Evolutionary conservation across 2,113 vertebrate species (phyloP).

Genomic region (Pelecanoides urinatrix): DNA sequence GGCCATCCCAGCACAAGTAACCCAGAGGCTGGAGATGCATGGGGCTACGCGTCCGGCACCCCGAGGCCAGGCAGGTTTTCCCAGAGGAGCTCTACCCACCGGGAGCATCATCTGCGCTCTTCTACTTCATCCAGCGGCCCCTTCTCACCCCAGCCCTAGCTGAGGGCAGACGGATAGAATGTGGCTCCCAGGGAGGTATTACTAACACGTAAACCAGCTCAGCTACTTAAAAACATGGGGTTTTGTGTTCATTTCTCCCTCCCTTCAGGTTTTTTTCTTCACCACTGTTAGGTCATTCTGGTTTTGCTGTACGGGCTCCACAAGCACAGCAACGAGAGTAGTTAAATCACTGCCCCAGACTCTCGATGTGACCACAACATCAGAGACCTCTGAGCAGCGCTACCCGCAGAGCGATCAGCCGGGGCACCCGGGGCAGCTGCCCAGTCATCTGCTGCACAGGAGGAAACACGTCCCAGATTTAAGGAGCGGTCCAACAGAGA

Average conservation of each 20-base stretch:
- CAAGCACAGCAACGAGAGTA: not conserved
- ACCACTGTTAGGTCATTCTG: not conserved
- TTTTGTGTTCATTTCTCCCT: not conserved
- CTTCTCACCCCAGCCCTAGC: not conserved
- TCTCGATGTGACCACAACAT: accelerated
- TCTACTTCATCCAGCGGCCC: not conserved
- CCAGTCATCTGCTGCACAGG: not conserved
- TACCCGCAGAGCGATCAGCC: not conserved
- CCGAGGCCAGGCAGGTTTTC: not conserved
- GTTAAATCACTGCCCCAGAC: not conserved
- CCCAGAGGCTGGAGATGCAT: not conserved
- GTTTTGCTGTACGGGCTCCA: not conserved
- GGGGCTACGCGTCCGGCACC: not conserved
- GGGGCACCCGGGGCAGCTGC: not conserved
- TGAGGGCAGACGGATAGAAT: accelerated
- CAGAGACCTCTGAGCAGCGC: not conserved
- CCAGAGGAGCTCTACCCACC: not conserved
- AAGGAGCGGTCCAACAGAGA: not conserved
- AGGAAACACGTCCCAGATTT: not conserved
- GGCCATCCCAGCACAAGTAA: not conserved
- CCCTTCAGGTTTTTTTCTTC: not conserved
- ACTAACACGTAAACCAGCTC: not conserved
- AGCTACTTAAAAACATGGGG: not conserved
- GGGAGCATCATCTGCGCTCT: not conserved
- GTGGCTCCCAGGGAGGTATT: not conserved